These are phyloP conservation scores for Thalassoma bifasciatum DNA, from an alignment of 2,113 vertebrate genomes.

Conservation along the genomic window DNA sequence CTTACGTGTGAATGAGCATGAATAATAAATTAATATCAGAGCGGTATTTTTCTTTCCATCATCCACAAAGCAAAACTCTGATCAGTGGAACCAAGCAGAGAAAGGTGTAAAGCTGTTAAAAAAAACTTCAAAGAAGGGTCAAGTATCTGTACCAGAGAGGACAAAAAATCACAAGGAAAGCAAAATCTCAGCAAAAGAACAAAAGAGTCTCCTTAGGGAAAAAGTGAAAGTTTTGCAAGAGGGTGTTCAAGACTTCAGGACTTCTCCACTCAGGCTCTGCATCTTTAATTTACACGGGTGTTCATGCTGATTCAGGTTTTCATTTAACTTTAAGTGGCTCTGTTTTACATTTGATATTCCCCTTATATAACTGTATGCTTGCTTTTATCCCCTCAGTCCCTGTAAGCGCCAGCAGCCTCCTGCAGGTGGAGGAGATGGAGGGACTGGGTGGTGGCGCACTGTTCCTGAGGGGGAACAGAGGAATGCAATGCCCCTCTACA, in stretches of 20 bases:
- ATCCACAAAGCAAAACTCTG: neutral
- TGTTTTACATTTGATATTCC: conserved; percentile 8
- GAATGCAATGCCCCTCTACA: conserved; percentile 83
- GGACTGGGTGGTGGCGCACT: conserved; percentile 75
- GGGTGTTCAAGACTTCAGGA: neutral
- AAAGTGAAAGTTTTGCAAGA: conserved; percentile 1
- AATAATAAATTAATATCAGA: neutral
- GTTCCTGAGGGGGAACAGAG: conserved; percentile 81
- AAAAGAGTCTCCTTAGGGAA: conserved; percentile 23
- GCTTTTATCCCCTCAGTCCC: conserved; percentile 61
- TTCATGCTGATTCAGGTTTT: neutral
- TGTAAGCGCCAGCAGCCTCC: conserved; percentile 81
- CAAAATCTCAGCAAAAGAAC: conserved; percentile 19
- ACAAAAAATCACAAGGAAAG: neutral
- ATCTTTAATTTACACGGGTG: conserved; percentile 6
- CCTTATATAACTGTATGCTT: neutral
- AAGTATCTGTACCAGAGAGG: neutral
- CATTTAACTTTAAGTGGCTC: neutral
- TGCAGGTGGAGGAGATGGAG: conserved; percentile 87
- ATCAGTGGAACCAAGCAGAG: neutral
- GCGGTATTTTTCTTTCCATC: neutral
- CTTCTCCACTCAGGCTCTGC: neutral
- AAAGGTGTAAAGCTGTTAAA: neutral
- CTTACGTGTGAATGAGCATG: neutral
- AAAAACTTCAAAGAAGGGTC: neutral